Percentiles rank a stretch among this genome's conserved stretches.
phyloP scores from a whole-genome alignment of 2,888 invertebrate species.

The Loripinus fragilis region DNA sequence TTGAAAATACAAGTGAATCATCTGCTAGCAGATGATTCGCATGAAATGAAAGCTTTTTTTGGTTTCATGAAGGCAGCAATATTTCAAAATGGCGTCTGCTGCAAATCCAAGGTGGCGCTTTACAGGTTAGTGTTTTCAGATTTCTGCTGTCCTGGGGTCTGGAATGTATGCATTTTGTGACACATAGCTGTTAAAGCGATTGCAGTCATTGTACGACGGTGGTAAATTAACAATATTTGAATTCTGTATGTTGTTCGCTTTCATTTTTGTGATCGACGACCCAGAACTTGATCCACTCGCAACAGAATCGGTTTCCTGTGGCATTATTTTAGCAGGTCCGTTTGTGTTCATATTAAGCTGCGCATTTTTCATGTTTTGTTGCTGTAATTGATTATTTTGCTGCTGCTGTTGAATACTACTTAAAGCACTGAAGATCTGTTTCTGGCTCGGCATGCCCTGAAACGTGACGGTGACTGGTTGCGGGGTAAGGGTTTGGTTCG shows the following conservation, averaged over 20 bases:
- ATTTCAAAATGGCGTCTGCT: too few relatives aligned
- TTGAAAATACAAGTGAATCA: too few relatives aligned
- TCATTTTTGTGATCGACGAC: slow-evolving; percentile 61
- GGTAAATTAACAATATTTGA: slow-evolving; percentile 42
- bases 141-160: slow-evolving; percentile 74
- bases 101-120: too few relatives aligned
- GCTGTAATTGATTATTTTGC: slow-evolving; percentile 42
- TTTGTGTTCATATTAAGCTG: slow-evolving; percentile 50
- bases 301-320: slow-evolving; percentile 79
- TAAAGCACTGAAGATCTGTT: slow-evolving; percentile 63
- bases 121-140: slow-evolving; percentile 33
- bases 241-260: slow-evolving; percentile 55
- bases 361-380: slow-evolving; percentile 59
- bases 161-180: slow-evolving; percentile 76
- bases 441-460: slow-evolving; percentile 62
- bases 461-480: slow-evolving; percentile 63
- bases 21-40: too few relatives aligned
- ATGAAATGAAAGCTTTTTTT: too few relatives aligned
- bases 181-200: slow-evolving; percentile 72
- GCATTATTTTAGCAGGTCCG: slow-evolving; percentile 75
- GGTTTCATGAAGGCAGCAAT: too few relatives aligned
- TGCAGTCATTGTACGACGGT: slow-evolving; percentile 68
- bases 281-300: slow-evolving; percentile 79
- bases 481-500: slow-evolving; percentile 20
- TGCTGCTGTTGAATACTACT: slow-evolving; percentile 54